phyloP scores from a whole-genome alignment of 2,113 vertebrate genomes.

The Leptosomus discolor region DNA sequence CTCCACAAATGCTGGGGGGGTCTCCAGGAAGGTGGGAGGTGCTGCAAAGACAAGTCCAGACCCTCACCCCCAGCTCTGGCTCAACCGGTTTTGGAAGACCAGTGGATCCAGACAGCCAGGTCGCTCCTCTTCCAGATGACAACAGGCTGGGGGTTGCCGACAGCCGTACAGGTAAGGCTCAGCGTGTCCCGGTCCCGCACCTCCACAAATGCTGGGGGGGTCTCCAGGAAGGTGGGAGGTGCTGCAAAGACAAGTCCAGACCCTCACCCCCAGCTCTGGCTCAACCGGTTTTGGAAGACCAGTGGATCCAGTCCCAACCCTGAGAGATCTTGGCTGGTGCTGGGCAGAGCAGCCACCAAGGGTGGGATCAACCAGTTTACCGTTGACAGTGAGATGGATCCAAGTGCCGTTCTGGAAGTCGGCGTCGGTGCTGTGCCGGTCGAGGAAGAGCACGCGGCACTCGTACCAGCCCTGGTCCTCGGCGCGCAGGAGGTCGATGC shows the following conservation, averaged over 20 bases:
- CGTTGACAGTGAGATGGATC: conserved; percentile 92
- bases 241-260: conserved; percentile 66
- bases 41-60: conserved; percentile 66
- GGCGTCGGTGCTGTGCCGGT: conserved; percentile 79
- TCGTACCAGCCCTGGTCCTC: conserved; percentile 98
- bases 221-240: conserved; percentile 87
- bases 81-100: neutral
- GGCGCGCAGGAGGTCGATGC: conserved; percentile 81
- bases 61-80: neutral
- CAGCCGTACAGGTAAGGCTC: conserved; percentile 85
- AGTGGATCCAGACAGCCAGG: rapidly evolving
- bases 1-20: conserved; percentile 85
- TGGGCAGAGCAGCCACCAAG: rapidly evolving
- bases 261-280: neutral
- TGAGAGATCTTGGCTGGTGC: rapidly evolving
- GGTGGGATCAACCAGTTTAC: neutral
- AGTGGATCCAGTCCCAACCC: neutral
- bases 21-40: conserved; percentile 87
- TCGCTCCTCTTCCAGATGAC: conserved; percentile 87
- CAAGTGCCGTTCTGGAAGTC: conserved; percentile 93
- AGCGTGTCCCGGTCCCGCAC: conserved; percentile 80
- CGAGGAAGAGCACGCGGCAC: conserved; percentile 91
- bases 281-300: neutral
- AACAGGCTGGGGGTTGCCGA: conserved; percentile 86
- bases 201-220: conserved; percentile 85